Percentiles rank a stretch among this genome's conserved stretches.
These are phyloP conservation scores for Plecturocebus donacophilus DNA, from an alignment of 2,113 vertebrate genomes.

Conservation along the genomic window DNA sequence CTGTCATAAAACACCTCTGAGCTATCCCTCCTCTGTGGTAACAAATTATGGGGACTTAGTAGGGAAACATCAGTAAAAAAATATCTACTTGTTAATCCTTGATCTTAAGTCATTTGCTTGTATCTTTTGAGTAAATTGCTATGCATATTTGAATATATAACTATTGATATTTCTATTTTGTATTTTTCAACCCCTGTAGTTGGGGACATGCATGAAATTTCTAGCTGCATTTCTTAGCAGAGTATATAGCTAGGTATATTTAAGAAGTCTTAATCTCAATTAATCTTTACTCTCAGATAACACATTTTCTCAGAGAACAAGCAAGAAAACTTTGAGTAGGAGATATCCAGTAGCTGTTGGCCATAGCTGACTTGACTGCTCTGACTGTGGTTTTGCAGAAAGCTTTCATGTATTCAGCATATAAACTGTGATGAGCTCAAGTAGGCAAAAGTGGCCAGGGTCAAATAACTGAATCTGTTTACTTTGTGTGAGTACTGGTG, in stretches of 20 bases:
- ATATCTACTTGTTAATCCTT: background rate
- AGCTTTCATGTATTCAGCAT: background rate
- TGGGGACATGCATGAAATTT: background rate
- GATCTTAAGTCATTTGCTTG: background rate
- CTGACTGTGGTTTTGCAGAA: background rate
- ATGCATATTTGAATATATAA: too few relatives aligned
- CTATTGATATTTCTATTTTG: background rate
- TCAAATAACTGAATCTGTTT: background rate
- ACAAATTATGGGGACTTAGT: background rate
- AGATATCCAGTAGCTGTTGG: background rate
- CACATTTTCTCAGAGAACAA: background rate
- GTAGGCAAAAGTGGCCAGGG: background rate
- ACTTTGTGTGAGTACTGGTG: background rate
- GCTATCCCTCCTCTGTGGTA: background rate
- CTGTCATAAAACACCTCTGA: background rate
- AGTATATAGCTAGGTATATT: background rate
- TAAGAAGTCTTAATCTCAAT: background rate
- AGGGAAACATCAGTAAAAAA: background rate
- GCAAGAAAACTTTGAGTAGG: background rate
- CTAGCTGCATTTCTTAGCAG: background rate
- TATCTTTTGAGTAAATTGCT: background rate
- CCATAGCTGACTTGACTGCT: background rate
- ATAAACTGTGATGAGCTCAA: background rate
- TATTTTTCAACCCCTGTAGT: background rate
- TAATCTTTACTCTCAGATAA: background rate